These are phyloP conservation scores for Misgurnus anguillicaudatus DNA, from an alignment of 2,113 vertebrate species.

Conservation along the genomic window DNA sequence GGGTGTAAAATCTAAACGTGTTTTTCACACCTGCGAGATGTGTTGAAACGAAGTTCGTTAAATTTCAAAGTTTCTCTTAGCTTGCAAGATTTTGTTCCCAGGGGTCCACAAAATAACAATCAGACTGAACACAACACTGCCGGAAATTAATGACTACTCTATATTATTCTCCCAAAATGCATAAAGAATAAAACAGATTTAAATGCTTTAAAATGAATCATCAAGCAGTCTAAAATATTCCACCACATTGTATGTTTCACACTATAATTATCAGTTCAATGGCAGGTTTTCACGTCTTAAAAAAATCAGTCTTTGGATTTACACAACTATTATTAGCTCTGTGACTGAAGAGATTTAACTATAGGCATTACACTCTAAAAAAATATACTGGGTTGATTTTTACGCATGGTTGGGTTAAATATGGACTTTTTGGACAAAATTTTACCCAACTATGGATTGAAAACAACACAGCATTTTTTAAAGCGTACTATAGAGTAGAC, in stretches of 20 bases:
- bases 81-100: slow-evolving; percentile 16
- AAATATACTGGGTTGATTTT: no score
- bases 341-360: no score
- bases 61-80: slow-evolving; percentile 25
- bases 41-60: slow-evolving; percentile 10
- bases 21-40: slow-evolving; percentile 40
- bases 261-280: neutral
- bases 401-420: no score
- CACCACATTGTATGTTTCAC: neutral
- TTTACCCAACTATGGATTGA: no score
- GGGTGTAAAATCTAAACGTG: slow-evolving; percentile 39
- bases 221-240: neutral
- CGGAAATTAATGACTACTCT: slow-evolving; percentile 21
- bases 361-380: no score
- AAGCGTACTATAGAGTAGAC: neutral
- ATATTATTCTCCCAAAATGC: neutral
- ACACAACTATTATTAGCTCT: neutral
- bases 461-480: no score
- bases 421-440: no score
- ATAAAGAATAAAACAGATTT: neutral
- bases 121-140: slow-evolving; percentile 21
- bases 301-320: neutral
- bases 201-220: neutral
- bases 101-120: slow-evolving; percentile 24
- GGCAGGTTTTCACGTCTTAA: neutral